Percentiles rank a stretch among this genome's conserved stretches.
These are phyloP conservation scores for Limnephilus lunatus DNA, from an alignment of 2,888 invertebrate species.

Conservation along the genomic window DNA sequence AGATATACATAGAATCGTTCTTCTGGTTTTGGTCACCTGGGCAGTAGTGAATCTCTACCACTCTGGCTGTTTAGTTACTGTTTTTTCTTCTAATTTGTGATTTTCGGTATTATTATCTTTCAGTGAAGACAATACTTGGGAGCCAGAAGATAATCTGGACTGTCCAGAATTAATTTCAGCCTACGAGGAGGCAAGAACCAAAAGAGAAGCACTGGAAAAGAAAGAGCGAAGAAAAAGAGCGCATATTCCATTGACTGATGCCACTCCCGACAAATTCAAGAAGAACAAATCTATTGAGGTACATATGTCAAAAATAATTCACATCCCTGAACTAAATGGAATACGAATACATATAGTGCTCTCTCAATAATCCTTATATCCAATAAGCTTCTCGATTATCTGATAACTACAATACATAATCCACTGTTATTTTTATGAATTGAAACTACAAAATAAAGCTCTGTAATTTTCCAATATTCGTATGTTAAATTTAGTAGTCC, in stretches of 20 bases:
- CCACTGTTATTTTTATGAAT: too few relatives aligned
- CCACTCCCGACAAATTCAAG: conserved; percentile 68
- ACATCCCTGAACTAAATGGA: background rate
- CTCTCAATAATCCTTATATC: background rate
- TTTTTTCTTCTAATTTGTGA: background rate
- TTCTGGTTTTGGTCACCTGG: too few relatives aligned
- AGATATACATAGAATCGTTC: too few relatives aligned
- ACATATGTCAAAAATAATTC: background rate
- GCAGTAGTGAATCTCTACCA: too few relatives aligned
- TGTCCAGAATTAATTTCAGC: conserved; percentile 86
- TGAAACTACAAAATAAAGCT: too few relatives aligned
- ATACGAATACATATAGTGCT: background rate
- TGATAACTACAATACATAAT: too few relatives aligned
- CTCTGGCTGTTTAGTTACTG: too few relatives aligned
- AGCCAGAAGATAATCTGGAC: conserved; percentile 88
- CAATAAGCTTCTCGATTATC: too few relatives aligned
- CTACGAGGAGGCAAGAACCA: conserved; percentile 81
- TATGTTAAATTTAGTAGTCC: too few relatives aligned
- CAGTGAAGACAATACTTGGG: conserved; percentile 89
- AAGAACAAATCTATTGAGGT: conserved; percentile 72
- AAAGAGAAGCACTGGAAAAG: conserved; percentile 71
- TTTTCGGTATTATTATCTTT: conserved; percentile 65
- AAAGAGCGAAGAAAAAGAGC: conserved; percentile 68
- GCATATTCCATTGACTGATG: conserved; percentile 64
- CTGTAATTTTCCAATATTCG: too few relatives aligned